Conservation (phyloP, 2,797 vertebrate species). For the Sebastes diaconus region DNA sequence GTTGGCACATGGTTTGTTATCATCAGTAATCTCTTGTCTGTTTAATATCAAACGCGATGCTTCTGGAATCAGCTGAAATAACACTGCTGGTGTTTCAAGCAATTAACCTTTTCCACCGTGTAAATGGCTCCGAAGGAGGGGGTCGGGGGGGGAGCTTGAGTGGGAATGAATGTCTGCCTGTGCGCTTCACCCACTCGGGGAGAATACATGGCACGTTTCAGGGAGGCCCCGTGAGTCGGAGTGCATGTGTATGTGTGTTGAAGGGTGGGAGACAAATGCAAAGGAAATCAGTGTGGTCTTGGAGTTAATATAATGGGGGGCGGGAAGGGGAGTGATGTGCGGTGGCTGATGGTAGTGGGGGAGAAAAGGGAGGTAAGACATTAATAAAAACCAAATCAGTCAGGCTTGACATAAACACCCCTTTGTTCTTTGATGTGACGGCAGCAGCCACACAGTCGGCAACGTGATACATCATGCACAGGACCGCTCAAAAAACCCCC, state of each 20-base stretch:
- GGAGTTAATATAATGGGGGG: conserved; percentile 47
- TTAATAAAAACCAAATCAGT: conserved; percentile 83
- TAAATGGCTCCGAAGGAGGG: conserved; percentile 54
- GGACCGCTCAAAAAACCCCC: not conserved
- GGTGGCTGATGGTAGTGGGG: conserved; percentile 31
- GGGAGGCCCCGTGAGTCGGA: conserved; percentile 47
- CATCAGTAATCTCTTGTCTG: conserved; percentile 64
- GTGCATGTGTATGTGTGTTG: conserved; percentile 11
- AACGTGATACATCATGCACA: conserved; percentile 61
- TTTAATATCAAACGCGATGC: conserved; percentile 72
- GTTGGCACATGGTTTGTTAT: conserved; percentile 58
- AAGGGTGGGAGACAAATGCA: conserved; percentile 52
- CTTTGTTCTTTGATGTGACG: conserved; percentile 81
- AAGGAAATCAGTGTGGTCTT: conserved; percentile 58
- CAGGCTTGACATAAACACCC: conserved; percentile 81
- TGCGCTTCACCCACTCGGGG: conserved; percentile 41
- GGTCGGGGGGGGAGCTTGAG: conserved; percentile 28
- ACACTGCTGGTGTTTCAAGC: conserved; percentile 73
- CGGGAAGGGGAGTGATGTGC: conserved; percentile 43
- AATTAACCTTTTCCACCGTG: conserved; percentile 80
- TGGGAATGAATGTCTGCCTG: conserved; percentile 55
- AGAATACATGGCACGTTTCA: conserved; percentile 65
- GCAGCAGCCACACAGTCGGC: conserved; percentile 64
- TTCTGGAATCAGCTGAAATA: conserved; percentile 78
- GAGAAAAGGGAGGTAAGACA: conserved; percentile 60